Conservation (phyloP, 2,113 vertebrate species). For the Sapayoa aenigma region DNA sequence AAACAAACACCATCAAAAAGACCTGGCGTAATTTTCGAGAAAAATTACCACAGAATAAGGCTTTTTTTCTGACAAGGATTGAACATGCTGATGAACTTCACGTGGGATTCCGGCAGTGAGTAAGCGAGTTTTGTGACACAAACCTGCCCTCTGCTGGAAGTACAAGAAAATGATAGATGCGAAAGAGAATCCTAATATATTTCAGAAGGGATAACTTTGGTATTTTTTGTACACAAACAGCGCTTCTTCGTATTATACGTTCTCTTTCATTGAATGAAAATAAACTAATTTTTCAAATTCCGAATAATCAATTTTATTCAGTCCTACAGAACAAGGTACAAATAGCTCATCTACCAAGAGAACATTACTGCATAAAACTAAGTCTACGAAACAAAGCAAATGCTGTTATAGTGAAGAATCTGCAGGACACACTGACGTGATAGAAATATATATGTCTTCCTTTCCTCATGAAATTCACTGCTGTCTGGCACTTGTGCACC, state of each 20-base stretch:
- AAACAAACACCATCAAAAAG: neutral
- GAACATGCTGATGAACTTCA: neutral
- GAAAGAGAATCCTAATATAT: neutral
- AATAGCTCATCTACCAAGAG: neutral
- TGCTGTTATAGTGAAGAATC: neutral
- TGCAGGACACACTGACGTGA: neutral
- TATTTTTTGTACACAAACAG: neutral
- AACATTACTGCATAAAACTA: neutral
- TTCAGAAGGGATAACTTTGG: rapidly evolving
- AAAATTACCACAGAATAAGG: neutral
- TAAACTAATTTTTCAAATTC: neutral
- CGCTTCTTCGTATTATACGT: neutral
- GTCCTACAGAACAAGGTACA: neutral
- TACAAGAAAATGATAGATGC: neutral
- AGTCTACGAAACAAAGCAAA: neutral
- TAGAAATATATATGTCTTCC: neutral
- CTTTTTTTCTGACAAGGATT: neutral
- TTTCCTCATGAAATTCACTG: neutral
- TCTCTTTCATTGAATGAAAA: neutral
- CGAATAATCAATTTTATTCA: neutral
- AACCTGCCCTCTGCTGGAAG: slow-evolving; percentile 57
- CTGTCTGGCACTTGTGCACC: neutral
- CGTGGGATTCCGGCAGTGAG: rapidly evolving
- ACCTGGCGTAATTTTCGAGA: neutral
- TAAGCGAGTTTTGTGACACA: neutral